Percentiles rank a stretch among this genome's conserved stretches.
phyloP scores from a whole-genome alignment of 2,113 vertebrate genomes.

The Hypanus sabinus region DNA sequence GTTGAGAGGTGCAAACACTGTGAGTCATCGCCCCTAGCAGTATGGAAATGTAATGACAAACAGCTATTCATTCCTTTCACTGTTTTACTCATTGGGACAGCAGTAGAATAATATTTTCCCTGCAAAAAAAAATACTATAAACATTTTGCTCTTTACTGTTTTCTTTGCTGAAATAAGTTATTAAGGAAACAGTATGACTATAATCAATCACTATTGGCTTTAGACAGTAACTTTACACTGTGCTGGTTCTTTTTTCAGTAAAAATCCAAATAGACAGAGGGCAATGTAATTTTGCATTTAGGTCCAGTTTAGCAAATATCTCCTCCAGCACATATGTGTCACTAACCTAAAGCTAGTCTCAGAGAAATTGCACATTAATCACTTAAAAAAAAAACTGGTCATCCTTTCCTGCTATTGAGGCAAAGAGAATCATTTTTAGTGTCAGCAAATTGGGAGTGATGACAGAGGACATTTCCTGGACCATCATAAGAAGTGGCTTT shows the following conservation, averaged over 20 bases:
- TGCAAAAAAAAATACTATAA: neutral
- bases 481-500: neutral
- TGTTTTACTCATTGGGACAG: neutral
- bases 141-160: neutral
- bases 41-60: constrained; percentile 16
- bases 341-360: neutral
- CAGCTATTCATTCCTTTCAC: neutral
- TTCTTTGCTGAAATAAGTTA: neutral
- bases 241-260: neutral
- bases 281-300: neutral
- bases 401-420: neutral
- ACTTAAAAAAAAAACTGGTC: neutral
- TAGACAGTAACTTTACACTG: neutral
- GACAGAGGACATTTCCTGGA: neutral
- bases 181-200: neutral
- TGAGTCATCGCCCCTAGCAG: neutral
- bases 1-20: neutral
- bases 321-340: neutral
- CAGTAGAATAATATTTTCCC: neutral
- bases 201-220: neutral
- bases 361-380: neutral
- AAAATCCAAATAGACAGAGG: neutral
- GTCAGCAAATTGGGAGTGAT: neutral
- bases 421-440: neutral
- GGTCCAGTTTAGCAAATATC: neutral